phyloP scores from a whole-genome alignment of 2,113 vertebrate species.

The Osmerus eperlanus region DNA sequence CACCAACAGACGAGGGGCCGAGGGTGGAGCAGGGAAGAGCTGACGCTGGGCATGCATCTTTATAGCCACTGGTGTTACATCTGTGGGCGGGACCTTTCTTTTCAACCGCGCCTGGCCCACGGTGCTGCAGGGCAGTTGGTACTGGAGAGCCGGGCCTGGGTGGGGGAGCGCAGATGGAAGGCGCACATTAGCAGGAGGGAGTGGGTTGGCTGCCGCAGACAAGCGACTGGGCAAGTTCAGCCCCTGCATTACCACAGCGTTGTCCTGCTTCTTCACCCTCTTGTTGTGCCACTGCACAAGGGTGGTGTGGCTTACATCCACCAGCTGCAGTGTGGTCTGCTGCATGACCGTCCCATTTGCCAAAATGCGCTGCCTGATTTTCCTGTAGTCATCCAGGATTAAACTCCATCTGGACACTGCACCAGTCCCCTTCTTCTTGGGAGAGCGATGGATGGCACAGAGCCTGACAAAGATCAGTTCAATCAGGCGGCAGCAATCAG shows the following conservation, averaged over 20 bases:
- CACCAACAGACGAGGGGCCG: background rate
- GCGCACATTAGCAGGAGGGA: no score
- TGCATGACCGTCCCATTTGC: conserved; percentile 12
- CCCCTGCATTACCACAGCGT: conserved; percentile 15
- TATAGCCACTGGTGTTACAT: background rate
- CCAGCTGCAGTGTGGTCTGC: conserved; percentile 19
- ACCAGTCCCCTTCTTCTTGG: no score
- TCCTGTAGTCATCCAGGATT: no score
- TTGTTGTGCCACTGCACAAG: conserved; percentile 30
- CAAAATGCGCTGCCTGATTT: background rate
- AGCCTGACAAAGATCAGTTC: no score
- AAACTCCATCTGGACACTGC: no score
- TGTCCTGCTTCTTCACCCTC: conserved; percentile 15
- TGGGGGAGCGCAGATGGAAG: no score
- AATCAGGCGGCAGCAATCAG: no score
- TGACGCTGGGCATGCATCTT: background rate
- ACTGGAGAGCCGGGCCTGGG: no score
- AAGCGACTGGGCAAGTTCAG: background rate
- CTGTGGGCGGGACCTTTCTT: no score
- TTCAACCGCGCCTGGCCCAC: no score
- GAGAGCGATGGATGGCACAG: no score
- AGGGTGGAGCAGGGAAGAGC: conserved; percentile 1
- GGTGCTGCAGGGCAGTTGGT: no score
- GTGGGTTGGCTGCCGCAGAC: background rate
- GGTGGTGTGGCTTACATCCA: conserved; percentile 23